Base-by-base conservation (phyloP, 1,140 invertebrate genomes). In the Sycobia sp. region DNA sequence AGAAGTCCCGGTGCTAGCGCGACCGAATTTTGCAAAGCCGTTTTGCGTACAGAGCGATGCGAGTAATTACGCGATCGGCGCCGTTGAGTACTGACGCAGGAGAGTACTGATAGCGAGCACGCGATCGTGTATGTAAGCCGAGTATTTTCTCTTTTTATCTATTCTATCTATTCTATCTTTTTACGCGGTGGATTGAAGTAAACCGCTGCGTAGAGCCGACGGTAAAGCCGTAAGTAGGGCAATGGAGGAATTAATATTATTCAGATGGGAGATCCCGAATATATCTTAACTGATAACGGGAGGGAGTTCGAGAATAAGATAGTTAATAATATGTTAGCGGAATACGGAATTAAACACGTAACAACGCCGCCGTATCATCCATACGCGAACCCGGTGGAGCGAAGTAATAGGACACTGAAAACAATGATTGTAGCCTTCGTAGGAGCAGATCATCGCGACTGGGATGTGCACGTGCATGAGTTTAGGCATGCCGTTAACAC, bases 141-240 rank as follows among this genome's bases (percentile, higher is more conserved):
- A n/a, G n/a, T n/a, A n/a, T n/a, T n/a, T n/a, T n/a, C n/a, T n/a
- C n/a, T 58, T 53, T 5, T 41, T 64, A 22, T 13, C 4, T 68
- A 0, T 11, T 66, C 0, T 60, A 63, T 0, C 36, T 64, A 9
- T 60, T 61, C 1, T 64, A 69, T 47, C 22, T 68, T 20, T 68
- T 59, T 16, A 65, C 67, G 0, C 44, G 58, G 0, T 68, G 67
- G 67, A 23, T 41, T 0, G 62, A 68, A 38, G 51, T 63, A 25
- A 65, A 41, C 38, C 23, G 9, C 23, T 59, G 7, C 3, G 55
- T 3, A 1, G 2, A 23, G 41, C 41, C 2, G 16, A 46, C 16
- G 41, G 55, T 4, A 57, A 57, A n/a, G 13, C 53, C 5, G 39
- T 56, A 4, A 39, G 38, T 1, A 20, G 13, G 7, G 50, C 50